Evolutionary conservation across 2,113 vertebrate species (phyloP).

Genomic region (Cercocebus atys): DNA sequence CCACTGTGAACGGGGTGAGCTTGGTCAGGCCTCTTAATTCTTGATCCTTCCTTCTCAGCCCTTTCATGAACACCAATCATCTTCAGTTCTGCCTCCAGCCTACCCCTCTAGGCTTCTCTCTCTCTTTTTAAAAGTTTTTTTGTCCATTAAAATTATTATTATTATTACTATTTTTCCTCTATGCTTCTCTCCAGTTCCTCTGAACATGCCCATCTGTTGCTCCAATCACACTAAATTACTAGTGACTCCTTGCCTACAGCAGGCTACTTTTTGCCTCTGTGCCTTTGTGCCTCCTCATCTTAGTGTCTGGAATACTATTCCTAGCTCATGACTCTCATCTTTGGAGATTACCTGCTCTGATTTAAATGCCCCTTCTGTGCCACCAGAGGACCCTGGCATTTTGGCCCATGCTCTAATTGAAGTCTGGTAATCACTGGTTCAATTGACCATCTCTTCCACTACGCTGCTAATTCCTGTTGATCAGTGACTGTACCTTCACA

Average conservation of each 20-base stretch:
- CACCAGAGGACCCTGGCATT: background rate
- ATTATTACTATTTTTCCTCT: no score
- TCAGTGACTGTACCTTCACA: background rate
- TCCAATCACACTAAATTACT: background rate
- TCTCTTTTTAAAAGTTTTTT: no score
- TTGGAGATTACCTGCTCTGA: background rate
- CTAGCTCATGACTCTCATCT: background rate
- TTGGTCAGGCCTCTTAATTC: background rate
- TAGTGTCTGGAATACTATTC: background rate
- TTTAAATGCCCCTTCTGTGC: background rate
- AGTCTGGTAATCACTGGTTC: background rate
- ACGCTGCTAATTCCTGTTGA: background rate
- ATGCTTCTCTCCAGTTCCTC: background rate
- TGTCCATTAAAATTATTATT: no score
- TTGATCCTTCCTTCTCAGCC: background rate
- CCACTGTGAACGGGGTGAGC: background rate
- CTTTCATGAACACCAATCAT: background rate
- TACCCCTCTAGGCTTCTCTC: background rate
- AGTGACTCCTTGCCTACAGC: background rate
- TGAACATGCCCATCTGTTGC: background rate
- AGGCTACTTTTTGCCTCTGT: background rate
- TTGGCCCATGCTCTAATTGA: background rate
- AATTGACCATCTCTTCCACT: background rate
- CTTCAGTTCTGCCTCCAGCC: background rate
- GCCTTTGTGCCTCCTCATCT: background rate